Percentiles rank a stretch among this genome's conserved stretches.
Evolutionary conservation across 2,113 vertebrate species (phyloP).

Genomic region (Nothocercus julius): DNA sequence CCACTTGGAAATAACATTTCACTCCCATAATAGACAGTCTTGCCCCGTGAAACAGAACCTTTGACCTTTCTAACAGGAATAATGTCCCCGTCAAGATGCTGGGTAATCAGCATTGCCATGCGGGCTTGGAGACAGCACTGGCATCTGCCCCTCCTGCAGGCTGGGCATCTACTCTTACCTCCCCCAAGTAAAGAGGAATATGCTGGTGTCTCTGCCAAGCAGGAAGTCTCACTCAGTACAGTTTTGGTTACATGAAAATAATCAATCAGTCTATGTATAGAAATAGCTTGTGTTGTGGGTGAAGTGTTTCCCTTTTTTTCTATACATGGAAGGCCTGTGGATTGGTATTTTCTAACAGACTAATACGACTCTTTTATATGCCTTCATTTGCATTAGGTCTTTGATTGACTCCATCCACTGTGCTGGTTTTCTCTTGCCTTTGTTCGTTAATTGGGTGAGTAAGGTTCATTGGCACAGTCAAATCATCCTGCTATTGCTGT

Average conservation of each 20-base stretch:
- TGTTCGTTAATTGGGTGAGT: slow-evolving; percentile 24
- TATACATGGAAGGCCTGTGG: neutral
- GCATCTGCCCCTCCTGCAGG: slow-evolving; percentile 37
- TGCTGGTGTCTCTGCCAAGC: neutral
- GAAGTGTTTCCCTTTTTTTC: slow-evolving; percentile 61
- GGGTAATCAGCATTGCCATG: slow-evolving; percentile 51
- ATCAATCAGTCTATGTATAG: slow-evolving; percentile 26
- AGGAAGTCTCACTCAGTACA: slow-evolving; percentile 1
- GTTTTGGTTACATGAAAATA: slow-evolving; percentile 40
- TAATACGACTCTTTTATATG: slow-evolving; percentile 28
- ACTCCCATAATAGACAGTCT: slow-evolving; percentile 28
- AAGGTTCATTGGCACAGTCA: neutral
- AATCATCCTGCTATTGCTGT: neutral
- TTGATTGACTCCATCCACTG: slow-evolving; percentile 8
- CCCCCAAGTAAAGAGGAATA: neutral
- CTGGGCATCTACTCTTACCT: neutral
- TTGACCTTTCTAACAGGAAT: slow-evolving; percentile 59
- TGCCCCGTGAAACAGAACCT: slow-evolving; percentile 54
- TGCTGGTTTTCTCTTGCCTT: slow-evolving; percentile 10
- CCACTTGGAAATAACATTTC: slow-evolving; percentile 22
- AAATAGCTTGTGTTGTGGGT: slow-evolving; percentile 60
- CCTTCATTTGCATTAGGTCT: slow-evolving; percentile 53
- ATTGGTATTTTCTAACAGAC: slow-evolving; percentile 13
- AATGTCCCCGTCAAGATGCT: slow-evolving; percentile 56
- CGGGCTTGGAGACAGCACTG: neutral